These are phyloP conservation scores for Tridacna crocea DNA, from an alignment of 2,888 invertebrate genomes.

Conservation along the genomic window DNA sequence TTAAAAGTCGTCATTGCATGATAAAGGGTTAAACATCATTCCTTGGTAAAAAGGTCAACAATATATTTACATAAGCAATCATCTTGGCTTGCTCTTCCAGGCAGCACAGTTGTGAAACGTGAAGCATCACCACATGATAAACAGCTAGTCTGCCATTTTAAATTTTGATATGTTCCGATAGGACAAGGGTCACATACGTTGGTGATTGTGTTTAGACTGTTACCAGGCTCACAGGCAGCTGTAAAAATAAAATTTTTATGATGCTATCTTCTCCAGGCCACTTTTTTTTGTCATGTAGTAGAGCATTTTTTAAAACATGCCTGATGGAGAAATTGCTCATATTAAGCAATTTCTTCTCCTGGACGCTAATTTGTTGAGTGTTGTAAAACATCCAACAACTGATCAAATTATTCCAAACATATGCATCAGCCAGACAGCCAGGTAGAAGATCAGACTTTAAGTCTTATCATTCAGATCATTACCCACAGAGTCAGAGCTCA, in stretches of 20 bases:
- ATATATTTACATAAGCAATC: constrained; percentile 67
- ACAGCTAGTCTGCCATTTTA: constrained; percentile 91
- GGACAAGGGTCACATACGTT: constrained; percentile 91
- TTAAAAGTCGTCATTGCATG: neutral
- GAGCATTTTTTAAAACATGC: neutral
- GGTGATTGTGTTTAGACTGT: constrained; percentile 88
- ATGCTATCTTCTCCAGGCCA: neutral
- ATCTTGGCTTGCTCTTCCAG: constrained; percentile 34
- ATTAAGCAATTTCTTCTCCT: no score
- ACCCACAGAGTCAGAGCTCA: no score
- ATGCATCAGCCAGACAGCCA: no score
- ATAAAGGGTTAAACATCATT: no score
- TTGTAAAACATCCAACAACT: no score
- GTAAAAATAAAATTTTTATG: constrained; percentile 19
- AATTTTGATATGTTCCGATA: constrained; percentile 82
- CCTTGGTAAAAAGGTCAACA: no score
- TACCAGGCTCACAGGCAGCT: constrained; percentile 93
- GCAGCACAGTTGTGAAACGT: constrained; percentile 83
- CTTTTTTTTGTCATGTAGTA: neutral
- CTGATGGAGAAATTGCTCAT: neutral
- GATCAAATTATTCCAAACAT: neutral
- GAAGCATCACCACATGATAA: constrained; percentile 76
- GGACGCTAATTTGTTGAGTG: no score
- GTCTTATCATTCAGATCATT: no score
- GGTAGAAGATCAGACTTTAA: no score